Evolutionary conservation across 2,888 invertebrate species (phyloP).

Genomic region (Cactoblastis cactorum): DNA sequence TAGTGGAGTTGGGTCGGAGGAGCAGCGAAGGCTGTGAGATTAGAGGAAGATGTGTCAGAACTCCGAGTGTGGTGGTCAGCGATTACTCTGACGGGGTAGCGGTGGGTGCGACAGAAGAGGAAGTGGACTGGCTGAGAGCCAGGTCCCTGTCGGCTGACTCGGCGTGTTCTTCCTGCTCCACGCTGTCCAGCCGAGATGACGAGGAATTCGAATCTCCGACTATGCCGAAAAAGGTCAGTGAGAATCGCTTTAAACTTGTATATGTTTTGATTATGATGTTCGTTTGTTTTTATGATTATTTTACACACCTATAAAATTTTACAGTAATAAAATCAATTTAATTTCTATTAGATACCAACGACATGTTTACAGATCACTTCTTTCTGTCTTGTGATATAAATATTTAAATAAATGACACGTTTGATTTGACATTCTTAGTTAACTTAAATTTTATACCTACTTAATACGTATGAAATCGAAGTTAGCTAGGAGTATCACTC

Average conservation of each 20-base stretch:
- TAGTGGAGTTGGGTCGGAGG: slow-evolving; percentile 78
- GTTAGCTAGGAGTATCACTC: no score
- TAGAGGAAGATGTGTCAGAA: slow-evolving; percentile 82
- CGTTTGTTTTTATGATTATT: background rate
- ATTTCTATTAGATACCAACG: no score
- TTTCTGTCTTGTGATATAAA: no score
- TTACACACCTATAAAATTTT: background rate
- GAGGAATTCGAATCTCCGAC: slow-evolving; percentile 74
- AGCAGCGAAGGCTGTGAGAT: slow-evolving; percentile 70
- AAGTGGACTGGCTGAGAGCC: slow-evolving; percentile 66
- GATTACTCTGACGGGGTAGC: slow-evolving; percentile 87
- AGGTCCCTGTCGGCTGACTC: slow-evolving; percentile 82
- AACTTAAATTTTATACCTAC: no score
- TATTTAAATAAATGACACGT: no score
- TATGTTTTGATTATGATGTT: slow-evolving; percentile 12
- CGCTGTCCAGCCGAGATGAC: slow-evolving; percentile 86
- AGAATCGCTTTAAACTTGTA: slow-evolving; percentile 10
- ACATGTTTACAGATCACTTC: no score
- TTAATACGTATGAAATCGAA: no score
- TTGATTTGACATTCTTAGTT: no score
- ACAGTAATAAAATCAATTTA: background rate
- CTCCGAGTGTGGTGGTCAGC: slow-evolving; percentile 92
- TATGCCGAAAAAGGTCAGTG: slow-evolving; percentile 73
- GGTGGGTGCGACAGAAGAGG: slow-evolving; percentile 68
- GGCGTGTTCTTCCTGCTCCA: slow-evolving; percentile 87